These are phyloP conservation scores for Thunnus maccoyii DNA, from an alignment of 2,113 vertebrate genomes.

Conservation along the genomic window DNA sequence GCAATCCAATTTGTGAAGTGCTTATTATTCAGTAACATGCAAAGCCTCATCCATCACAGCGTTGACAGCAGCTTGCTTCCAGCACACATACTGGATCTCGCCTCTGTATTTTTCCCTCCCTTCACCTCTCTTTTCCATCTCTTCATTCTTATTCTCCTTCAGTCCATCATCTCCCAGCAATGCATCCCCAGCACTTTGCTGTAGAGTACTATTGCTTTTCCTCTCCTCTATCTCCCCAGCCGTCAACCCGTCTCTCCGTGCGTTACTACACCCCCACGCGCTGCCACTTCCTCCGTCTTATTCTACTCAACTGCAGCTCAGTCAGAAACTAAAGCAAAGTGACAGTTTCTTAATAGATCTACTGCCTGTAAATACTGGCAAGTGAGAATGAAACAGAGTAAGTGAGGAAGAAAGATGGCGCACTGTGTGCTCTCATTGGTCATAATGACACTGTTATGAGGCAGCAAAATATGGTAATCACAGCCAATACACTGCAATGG, in stretches of 20 bases:
- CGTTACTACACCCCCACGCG: neutral
- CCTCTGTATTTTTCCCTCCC: neutral
- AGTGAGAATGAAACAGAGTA: conserved; percentile 7
- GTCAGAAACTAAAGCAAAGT: conserved; percentile 31
- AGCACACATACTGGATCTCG: conserved; percentile 4
- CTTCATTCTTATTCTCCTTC: conserved; percentile 3
- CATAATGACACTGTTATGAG: conserved; percentile 56
- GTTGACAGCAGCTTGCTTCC: conserved; percentile 43
- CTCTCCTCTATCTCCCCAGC: neutral
- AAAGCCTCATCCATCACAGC: conserved; percentile 50
- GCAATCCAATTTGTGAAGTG: conserved; percentile 64
- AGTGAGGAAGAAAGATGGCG: conserved; percentile 8
- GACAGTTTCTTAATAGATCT: conserved; percentile 35
- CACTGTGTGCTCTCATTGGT: conserved; percentile 32
- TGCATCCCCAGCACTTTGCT: conserved; percentile 8
- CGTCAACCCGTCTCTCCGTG: conserved; percentile 5
- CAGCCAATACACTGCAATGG: conserved; percentile 21
- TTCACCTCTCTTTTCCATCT: neutral
- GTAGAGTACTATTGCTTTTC: conserved; percentile 4
- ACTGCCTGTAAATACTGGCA: conserved; percentile 35
- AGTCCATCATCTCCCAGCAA: conserved; percentile 37
- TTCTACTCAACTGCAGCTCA: conserved; percentile 13
- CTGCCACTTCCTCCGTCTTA: neutral
- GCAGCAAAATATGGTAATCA: conserved; percentile 60
- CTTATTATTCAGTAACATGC: conserved; percentile 61